Evolutionary conservation across 2,797 vertebrate genomes (phyloP).

Genomic region (Somateria mollissima): DNA sequence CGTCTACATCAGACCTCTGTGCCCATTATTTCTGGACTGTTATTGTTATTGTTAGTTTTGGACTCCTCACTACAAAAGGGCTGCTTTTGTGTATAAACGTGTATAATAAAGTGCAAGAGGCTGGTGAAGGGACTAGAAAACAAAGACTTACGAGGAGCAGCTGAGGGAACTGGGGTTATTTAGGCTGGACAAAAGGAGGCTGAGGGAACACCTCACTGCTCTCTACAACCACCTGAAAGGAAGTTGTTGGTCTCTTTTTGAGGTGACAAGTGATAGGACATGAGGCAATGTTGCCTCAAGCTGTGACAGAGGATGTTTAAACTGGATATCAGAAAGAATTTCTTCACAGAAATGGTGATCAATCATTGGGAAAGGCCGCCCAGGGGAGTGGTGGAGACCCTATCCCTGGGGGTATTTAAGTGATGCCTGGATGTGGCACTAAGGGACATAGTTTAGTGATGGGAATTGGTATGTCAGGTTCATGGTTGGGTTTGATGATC

Average conservation of each 20-base stretch:
- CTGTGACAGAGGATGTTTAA: too few relatives aligned
- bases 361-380: too few relatives aligned
- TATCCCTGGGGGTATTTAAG: too few relatives aligned
- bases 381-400: too few relatives aligned
- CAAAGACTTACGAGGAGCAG: neutral
- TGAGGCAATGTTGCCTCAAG: too few relatives aligned
- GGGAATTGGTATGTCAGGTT: neutral
- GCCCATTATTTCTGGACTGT: neutral
- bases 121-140: neutral
- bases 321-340: too few relatives aligned
- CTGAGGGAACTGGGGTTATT: neutral
- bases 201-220: too few relatives aligned
- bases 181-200: neutral
- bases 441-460: neutral
- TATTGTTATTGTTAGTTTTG: neutral
- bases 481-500: neutral
- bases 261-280: too few relatives aligned
- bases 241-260: too few relatives aligned
- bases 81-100: too few relatives aligned
- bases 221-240: too few relatives aligned
- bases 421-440: neutral
- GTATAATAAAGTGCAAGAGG: neutral
- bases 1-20: accelerated
- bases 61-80: neutral
- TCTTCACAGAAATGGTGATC: too few relatives aligned